Percentiles rank a stretch among this genome's conserved stretches.
Conservation (phyloP, 2,797 vertebrate genomes). For the Anas bernieri region DNA sequence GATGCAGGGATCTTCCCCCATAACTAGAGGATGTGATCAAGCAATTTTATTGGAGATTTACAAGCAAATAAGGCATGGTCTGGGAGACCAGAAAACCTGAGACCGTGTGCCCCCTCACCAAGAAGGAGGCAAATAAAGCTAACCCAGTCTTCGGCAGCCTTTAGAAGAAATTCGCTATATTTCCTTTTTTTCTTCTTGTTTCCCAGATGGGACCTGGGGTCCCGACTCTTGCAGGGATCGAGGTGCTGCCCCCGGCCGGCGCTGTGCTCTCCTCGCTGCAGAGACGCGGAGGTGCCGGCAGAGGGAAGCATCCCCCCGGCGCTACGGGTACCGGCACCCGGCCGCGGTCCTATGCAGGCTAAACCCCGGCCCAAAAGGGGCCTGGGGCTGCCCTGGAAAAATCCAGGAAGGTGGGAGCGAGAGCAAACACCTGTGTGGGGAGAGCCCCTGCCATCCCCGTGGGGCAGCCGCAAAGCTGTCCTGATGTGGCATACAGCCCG, state of each 20-base stretch:
- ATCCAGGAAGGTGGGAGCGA: neutral
- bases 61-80: neutral
- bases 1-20: neutral
- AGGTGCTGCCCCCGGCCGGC: neutral
- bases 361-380: neutral
- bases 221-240: neutral
- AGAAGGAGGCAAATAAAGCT: neutral
- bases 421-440: neutral
- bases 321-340: neutral
- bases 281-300: neutral
- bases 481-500: fast-evolving
- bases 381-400: fast-evolving
- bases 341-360: fast-evolving
- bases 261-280: neutral
- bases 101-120: fast-evolving
- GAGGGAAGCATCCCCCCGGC: conserved; percentile 15
- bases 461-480: neutral
- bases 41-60: neutral
- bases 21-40: neutral
- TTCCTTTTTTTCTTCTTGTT: neutral
- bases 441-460: too few relatives aligned
- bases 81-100: neutral
- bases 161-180: neutral
- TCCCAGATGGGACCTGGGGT: neutral
- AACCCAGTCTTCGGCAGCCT: too few relatives aligned